Conservation (phyloP, 2,113 vertebrate species). For the Entomyzon cyanotis region DNA sequence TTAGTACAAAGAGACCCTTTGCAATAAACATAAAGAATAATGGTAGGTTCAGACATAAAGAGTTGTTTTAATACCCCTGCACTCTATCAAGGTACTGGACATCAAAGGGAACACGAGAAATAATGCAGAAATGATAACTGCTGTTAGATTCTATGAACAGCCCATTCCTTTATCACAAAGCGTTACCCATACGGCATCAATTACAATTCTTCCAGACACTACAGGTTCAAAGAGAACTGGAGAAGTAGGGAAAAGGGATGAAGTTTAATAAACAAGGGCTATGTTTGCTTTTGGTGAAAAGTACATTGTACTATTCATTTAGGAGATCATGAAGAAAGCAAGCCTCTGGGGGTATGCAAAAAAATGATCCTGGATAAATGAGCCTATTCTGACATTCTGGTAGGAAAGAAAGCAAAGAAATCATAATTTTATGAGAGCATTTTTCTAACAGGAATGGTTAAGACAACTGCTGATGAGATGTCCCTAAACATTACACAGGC, state of each 20-base stretch:
- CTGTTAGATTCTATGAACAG: not conserved
- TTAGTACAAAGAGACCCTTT: not conserved
- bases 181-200: not conserved
- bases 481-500: constrained; percentile 42
- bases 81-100: not conserved
- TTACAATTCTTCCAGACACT: not conserved
- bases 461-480: constrained; percentile 60
- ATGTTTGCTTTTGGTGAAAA: not conserved
- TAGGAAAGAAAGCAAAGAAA: constrained; percentile 54
- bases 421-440: constrained; percentile 56
- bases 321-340: not conserved
- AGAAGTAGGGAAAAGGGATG: not conserved
- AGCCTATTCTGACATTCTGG: constrained; percentile 21
- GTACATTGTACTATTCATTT: not conserved
- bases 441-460: constrained; percentile 66
- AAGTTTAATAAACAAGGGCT: not conserved
- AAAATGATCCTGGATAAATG: not conserved
- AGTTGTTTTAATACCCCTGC: not conserved
- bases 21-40: not conserved
- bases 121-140: constrained; percentile 8
- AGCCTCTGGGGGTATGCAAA: not conserved
- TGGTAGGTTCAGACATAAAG: not conserved
- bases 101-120: not conserved
- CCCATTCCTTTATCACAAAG: not conserved
- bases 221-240: not conserved